These are phyloP conservation scores for Myoxocephalus aenaeus DNA, from an alignment of 2,797 vertebrate genomes.

Conservation along the genomic window DNA sequence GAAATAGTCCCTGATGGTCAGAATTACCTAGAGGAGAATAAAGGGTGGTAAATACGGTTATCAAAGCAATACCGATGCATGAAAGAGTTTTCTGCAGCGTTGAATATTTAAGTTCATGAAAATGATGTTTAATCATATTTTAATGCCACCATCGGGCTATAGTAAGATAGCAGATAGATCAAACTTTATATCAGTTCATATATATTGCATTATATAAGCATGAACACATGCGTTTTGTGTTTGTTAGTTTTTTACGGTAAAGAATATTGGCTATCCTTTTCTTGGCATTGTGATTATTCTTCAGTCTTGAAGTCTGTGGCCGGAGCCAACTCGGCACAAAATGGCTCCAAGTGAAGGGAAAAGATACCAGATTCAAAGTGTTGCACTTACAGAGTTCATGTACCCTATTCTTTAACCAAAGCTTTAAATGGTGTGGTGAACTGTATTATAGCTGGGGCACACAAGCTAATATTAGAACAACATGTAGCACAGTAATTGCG, in stretches of 20 bases:
- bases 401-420: constrained; percentile 24
- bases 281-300: constrained; percentile 6
- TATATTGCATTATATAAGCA: neutral
- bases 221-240: neutral
- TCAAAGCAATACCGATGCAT: constrained; percentile 20
- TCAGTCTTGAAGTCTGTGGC: constrained; percentile 17
- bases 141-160: neutral
- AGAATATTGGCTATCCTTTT: neutral
- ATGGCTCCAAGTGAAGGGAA: constrained; percentile 10
- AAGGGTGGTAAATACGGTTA: constrained; percentile 4
- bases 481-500: constrained; percentile 36
- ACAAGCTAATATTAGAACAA: constrained; percentile 32
- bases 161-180: neutral
- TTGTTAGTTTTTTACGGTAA: neutral
- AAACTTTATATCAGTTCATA: too few species aligned
- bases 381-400: constrained; percentile 1
- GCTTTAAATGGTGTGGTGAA: constrained; percentile 31
- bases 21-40: constrained; percentile 49
- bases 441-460: neutral
- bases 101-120: constrained; percentile 28
- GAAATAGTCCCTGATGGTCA: constrained; percentile 51
- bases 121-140: constrained; percentile 14
- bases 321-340: neutral
- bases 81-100: constrained; percentile 5
- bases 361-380: constrained; percentile 17